Base-by-base conservation (phyloP, 1,140 invertebrate species). In the Trachymyrmex septentrionalis region DNA sequence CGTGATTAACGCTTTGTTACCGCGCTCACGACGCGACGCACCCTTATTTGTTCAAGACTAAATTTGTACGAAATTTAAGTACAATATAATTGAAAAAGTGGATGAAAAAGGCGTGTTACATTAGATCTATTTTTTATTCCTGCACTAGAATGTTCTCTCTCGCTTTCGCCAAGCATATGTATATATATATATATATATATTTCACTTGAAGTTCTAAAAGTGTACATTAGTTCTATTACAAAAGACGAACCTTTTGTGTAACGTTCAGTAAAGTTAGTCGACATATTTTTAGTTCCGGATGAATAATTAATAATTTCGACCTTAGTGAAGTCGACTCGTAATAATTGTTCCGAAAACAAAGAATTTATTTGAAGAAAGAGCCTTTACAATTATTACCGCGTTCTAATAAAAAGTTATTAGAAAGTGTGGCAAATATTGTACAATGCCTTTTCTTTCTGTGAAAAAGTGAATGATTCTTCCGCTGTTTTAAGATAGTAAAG, bases 1-100 rank as follows among this genome's bases (percentile, higher is more conserved):
- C 34, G 48, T 48, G 55, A 84, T 84, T 84, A 75, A 63, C 27
- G 38, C 24, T 71, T 69, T 27, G 38, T 21, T 67, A 53, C 9
- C 24, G 27, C 24, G 12, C 6, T 27, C 9, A 48, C 44, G 14
- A 38, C 27, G 30, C 44, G 50, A 27, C 55, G 55, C 59, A 61
- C 53, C 55, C 55, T 84, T 84, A 38, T 63, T 61, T 75, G n/a
- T 84, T 63, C n/a, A 19, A 75, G 4, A 14, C 2, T 14, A 61
- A 75, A 84, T 48, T 72, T 34, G 21, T 44, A 21, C 24, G 38
- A 48, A 59, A 72, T 48, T 61, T 7, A 30, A 14, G 24, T 61
- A 50, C 48, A 50, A 50, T 50, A 21, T 27, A 82, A 82, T 72
- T n/a, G 30, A 44, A 21, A 57, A 19, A 30, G 10, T 16, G 38